These are phyloP conservation scores for Stegodyphus dumicola DNA, from an alignment of 1,140 invertebrate genomes.

Conservation along the genomic window DNA sequence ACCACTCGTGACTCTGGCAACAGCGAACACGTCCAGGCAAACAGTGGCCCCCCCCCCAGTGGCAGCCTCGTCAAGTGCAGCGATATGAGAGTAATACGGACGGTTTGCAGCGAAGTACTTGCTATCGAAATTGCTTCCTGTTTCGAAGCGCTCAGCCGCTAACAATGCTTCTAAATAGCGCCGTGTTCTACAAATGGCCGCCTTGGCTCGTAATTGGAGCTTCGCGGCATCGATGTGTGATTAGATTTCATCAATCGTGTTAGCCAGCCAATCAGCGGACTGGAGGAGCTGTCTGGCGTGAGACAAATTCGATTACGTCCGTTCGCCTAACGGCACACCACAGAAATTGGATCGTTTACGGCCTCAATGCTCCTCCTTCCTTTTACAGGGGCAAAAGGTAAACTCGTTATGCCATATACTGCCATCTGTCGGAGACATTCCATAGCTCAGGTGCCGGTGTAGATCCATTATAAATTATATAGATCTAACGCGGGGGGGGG, in stretches of 20 bases:
- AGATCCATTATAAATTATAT: no score
- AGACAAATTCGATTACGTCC: slow-evolving; percentile 54
- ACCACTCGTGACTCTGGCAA: slow-evolving; percentile 55
- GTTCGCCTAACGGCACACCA: slow-evolving; percentile 55
- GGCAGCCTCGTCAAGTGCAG: slow-evolving; percentile 47
- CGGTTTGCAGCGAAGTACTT: slow-evolving; percentile 24
- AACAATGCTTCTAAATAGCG: slow-evolving; percentile 58
- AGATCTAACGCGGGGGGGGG: no score
- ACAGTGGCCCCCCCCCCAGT: slow-evolving; percentile 40
- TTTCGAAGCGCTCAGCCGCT: slow-evolving; percentile 59
- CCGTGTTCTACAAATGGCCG: slow-evolving; percentile 24
- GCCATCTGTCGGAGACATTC: slow-evolving; percentile 46
- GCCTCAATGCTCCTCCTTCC: slow-evolving; percentile 40
- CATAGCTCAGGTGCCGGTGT: slow-evolving; percentile 16
- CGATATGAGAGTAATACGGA: slow-evolving; percentile 57
- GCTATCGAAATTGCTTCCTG: slow-evolving; percentile 58
- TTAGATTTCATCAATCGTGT: slow-evolving; percentile 61
- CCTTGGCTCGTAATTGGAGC: slow-evolving; percentile 50
- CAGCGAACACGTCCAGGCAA: slow-evolving; percentile 50
- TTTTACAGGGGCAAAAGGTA: slow-evolving; percentile 52
- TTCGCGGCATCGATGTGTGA: slow-evolving; percentile 58
- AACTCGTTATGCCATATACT: slow-evolving; percentile 44
- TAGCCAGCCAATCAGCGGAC: slow-evolving; percentile 58
- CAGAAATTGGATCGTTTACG: slow-evolving; percentile 60
- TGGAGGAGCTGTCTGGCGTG: slow-evolving; percentile 47